A percentile compares a stretch with the other conserved stretches of the same genome.
These are phyloP conservation scores for Drosophila lacertosa DNA, from an alignment of 1,140 invertebrate genomes.

Conservation along the genomic window DNA sequence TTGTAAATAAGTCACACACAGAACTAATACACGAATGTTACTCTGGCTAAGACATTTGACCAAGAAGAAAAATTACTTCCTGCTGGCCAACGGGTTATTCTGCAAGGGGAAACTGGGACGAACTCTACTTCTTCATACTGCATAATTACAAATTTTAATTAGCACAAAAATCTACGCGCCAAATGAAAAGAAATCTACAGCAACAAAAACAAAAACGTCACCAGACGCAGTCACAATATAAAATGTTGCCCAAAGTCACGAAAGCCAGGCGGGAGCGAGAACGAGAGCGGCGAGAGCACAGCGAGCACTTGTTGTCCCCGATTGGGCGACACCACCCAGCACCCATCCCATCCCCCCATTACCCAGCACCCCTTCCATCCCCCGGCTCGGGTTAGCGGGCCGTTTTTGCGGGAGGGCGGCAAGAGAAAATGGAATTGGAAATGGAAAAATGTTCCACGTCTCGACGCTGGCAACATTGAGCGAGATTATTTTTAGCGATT, in stretches of 20 bases:
- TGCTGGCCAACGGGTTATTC: constrained; percentile 10
- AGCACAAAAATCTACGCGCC: constrained; percentile 43
- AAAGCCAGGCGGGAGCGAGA: constrained; percentile 1
- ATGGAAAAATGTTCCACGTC: constrained; percentile 36
- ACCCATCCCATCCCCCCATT: neutral
- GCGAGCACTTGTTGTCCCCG: constrained; percentile 27
- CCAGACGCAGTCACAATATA: constrained; percentile 35
- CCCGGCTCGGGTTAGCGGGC: neutral
- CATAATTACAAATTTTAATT: constrained; percentile 47
- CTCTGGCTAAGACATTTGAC: constrained; percentile 2
- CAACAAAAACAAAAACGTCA: constrained; percentile 11
- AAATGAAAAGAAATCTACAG: constrained; percentile 37
- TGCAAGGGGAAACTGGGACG: neutral
- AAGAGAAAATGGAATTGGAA: constrained; percentile 37
- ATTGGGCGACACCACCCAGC: neutral
- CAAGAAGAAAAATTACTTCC: constrained; percentile 37
- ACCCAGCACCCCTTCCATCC: neutral
- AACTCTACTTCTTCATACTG: constrained; percentile 12
- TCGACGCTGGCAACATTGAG: constrained; percentile 36
- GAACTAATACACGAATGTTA: neutral
- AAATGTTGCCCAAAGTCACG: constrained; percentile 27
- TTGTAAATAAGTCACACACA: constrained; percentile 5
- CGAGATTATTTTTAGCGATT: constrained; percentile 47
- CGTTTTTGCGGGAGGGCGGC: constrained; percentile 3
- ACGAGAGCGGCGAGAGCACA: too few species aligned